Base-by-base conservation (phyloP, 2,113 vertebrate species). In the Tricholaema leucomelas region DNA sequence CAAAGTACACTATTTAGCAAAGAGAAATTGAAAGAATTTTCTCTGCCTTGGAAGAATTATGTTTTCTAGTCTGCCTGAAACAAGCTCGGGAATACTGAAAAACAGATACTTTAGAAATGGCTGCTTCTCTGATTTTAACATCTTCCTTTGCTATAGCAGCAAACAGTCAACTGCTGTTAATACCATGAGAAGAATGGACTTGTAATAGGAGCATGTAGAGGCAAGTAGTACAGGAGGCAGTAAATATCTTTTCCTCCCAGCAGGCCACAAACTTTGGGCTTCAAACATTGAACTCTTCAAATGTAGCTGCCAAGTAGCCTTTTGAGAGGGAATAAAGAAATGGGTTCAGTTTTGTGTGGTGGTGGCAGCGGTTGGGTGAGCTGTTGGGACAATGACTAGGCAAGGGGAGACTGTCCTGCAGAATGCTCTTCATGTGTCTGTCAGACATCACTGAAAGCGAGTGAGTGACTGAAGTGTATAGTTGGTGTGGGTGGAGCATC, bases 401-500 rank as follows among this genome's bases (percentile, higher is more conserved):
- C 21, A 46, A 12, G 38, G 13, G 27, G 21, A 33, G 15, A 5
- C 9, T 54, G 55, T 20, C 16, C 8, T 69, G 59, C 46, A 58
- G 59, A 54, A 21, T 31, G n/a, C 4, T 65, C 17, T 33, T 54
- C 1, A 0, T 35, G 24, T 64, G 33, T 21, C 65, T 81, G 77
- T 52, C 50, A 28, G 59, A 15, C 10, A 2, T 2, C 14, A 31
- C 48, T 56, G 42, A 31, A 15, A 55, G 35, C 1, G 5, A 30
- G 18, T 6, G 69, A 24, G 46, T 16, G 59, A 23, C 59, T 81
- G 31, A n/a, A 48, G 36, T 36, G 17, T 1, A 0, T 1, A 0
- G 33, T 74, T 83, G 36, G 3, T 64, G 31, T 40, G 40, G 8
- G 14, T 78, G 35, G 55, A n/a, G 38, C 24, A 31, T 60, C 21